phyloP scores from a whole-genome alignment of 2,113 vertebrate species.

The Phrynosoma platyrhinos region DNA sequence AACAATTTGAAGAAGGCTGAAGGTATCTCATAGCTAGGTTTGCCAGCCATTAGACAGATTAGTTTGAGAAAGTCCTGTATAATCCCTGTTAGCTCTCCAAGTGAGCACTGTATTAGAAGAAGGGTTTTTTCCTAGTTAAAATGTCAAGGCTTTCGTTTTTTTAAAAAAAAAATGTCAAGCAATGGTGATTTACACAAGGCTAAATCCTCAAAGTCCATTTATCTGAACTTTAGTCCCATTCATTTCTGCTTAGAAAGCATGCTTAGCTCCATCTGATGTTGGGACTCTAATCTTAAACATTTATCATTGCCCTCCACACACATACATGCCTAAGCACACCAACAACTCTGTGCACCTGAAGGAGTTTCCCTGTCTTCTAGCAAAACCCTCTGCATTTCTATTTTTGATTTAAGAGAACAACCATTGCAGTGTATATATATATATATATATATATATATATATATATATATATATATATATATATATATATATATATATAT shows the following conservation, averaged over 20 bases:
- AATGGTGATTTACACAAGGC: neutral
- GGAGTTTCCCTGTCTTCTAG: neutral
- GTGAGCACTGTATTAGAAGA: neutral
- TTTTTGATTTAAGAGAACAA: neutral
- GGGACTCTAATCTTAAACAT: neutral
- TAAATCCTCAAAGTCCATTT: neutral
- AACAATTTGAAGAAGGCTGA: neutral
- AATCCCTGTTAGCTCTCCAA: conserved; percentile 6
- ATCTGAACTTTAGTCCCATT: neutral
- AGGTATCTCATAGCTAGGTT: neutral
- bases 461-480: too few species aligned
- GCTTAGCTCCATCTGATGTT: neutral
- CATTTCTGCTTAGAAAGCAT: neutral
- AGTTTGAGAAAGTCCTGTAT: conserved; percentile 6
- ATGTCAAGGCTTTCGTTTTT: neutral
- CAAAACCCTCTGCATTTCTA: neutral
- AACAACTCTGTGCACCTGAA: neutral
- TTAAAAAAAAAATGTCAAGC: neutral
- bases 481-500: too few species aligned
- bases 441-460: too few species aligned
- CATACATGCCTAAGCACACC: neutral
- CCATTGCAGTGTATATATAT: too few species aligned
- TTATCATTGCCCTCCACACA: neutral
- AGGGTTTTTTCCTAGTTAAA: neutral
- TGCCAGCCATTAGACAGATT: neutral